Conservation (phyloP, 2,888 invertebrate genomes). For the Ichneumon xanthorius region DNA sequence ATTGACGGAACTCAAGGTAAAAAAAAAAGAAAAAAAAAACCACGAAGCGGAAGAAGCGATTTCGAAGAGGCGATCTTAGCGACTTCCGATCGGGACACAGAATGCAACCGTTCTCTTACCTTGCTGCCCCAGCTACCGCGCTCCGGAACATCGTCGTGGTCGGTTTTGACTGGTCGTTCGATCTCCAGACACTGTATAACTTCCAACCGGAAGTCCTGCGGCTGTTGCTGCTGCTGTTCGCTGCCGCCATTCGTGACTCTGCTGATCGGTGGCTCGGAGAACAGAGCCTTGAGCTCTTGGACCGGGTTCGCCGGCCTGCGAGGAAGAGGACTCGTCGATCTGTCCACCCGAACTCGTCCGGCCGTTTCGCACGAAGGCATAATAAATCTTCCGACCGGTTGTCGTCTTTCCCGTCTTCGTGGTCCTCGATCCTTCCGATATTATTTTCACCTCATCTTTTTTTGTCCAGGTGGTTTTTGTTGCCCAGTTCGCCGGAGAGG, state of each 20-base stretch:
- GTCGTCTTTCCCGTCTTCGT: slow-evolving; percentile 10
- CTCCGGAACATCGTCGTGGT: slow-evolving; percentile 74
- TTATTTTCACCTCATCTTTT: slow-evolving; percentile 77
- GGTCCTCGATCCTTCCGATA: slow-evolving; percentile 8
- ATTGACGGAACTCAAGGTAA: background rate
- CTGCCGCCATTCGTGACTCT: slow-evolving; percentile 70
- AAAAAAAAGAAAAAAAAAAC: background rate
- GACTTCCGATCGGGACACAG: background rate
- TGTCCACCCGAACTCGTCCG: slow-evolving; percentile 76
- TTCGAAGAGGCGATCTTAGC: background rate
- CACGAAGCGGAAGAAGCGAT: no score
- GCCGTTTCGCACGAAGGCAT: slow-evolving; percentile 80
- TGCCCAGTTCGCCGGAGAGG: background rate
- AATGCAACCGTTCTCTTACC: slow-evolving; percentile 67
- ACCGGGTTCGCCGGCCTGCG: slow-evolving; percentile 74
- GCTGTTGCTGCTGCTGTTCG: slow-evolving; percentile 63
- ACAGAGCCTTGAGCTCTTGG: slow-evolving; percentile 79
- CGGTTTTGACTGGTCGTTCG: slow-evolving; percentile 58
- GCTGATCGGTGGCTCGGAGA: slow-evolving; percentile 73
- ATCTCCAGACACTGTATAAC: slow-evolving; percentile 76
- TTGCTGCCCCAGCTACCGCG: slow-evolving; percentile 83
- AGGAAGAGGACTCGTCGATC: slow-evolving; percentile 80
- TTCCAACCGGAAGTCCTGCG: slow-evolving; percentile 76
- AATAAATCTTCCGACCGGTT: slow-evolving; percentile 38
- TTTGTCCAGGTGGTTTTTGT: slow-evolving; percentile 49